Percentiles rank a stretch among this genome's conserved stretches.
phyloP scores from a whole-genome alignment of 2,888 invertebrate genomes.

The Euphydryas editha region DNA sequence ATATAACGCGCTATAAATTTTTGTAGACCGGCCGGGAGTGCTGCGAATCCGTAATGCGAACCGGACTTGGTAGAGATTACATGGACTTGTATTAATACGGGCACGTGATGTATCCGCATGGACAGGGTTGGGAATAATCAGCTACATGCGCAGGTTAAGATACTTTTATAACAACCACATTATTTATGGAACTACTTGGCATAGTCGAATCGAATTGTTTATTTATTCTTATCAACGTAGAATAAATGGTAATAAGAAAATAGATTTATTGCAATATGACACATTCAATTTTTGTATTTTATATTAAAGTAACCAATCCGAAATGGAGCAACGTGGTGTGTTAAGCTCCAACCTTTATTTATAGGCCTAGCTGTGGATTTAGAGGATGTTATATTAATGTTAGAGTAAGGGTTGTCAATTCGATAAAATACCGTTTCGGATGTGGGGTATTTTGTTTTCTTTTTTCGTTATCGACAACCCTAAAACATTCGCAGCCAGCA shows the following conservation, averaged over 20 bases:
- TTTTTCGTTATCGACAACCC: conserved; percentile 29
- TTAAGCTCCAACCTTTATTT: too few relatives aligned
- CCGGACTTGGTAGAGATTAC: conserved; percentile 72
- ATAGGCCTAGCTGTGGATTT: too few relatives aligned
- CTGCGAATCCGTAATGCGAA: conserved; percentile 70
- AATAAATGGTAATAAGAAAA: too few relatives aligned
- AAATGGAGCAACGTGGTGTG: too few relatives aligned
- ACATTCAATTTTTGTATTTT: too few relatives aligned
- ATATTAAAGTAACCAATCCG: too few relatives aligned
- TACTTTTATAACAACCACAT: background rate
- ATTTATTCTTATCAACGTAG: too few relatives aligned
- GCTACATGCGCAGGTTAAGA: background rate
- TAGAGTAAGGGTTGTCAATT: background rate
- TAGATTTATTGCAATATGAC: too few relatives aligned
- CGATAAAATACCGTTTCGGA: background rate
- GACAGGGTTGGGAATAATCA: conserved; percentile 42
- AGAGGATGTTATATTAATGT: too few relatives aligned
- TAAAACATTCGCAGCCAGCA: conserved; percentile 29
- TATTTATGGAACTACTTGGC: too few relatives aligned
- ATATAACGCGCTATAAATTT: conserved; percentile 80
- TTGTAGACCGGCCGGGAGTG: conserved; percentile 66
- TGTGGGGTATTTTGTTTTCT: background rate
- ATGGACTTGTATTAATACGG: conserved; percentile 64
- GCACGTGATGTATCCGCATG: conserved; percentile 48
- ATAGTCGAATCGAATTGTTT: too few relatives aligned